A percentile compares a stretch with the other conserved stretches of the same genome.
phyloP scores from a whole-genome alignment of 2,888 invertebrate species.

The Synanthedon myopaeformis region DNA sequence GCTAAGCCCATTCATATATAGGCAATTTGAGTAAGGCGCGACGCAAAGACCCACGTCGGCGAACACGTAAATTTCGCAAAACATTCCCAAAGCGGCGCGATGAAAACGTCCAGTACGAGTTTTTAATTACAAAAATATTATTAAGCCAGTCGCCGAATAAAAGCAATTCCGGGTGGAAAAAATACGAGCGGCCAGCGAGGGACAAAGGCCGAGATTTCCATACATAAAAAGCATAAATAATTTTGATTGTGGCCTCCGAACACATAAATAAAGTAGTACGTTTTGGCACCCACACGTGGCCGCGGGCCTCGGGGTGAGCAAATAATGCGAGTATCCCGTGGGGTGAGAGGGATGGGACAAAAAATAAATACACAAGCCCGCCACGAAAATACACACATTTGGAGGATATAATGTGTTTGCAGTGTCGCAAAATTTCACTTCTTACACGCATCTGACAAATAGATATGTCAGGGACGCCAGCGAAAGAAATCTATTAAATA shows the following conservation, averaged over 20 bases:
- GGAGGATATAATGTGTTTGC: slow-evolving; percentile 59
- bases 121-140: slow-evolving; percentile 66
- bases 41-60: slow-evolving; percentile 3
- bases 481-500: slow-evolving; percentile 2
- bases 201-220: slow-evolving; percentile 54
- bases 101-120: slow-evolving; percentile 44
- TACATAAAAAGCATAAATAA: slow-evolving; percentile 60
- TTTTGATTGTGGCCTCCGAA: slow-evolving; percentile 53
- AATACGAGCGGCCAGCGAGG: slow-evolving; percentile 22
- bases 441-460: slow-evolving; percentile 15
- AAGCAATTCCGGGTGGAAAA: slow-evolving; percentile 44
- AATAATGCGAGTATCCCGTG: slow-evolving; percentile 47
- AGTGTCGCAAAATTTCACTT: slow-evolving; percentile 37
- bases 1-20: neutral
- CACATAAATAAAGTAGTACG: slow-evolving; percentile 55
- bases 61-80: slow-evolving; percentile 35
- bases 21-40: neutral
- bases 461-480: slow-evolving; percentile 21
- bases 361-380: slow-evolving; percentile 61
- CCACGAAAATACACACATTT: slow-evolving; percentile 53
- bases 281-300: slow-evolving; percentile 41
- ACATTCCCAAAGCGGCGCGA: slow-evolving; percentile 22
- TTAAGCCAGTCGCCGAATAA: slow-evolving; percentile 56
- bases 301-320: slow-evolving; percentile 38
- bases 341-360: slow-evolving; percentile 19